phyloP scores from a whole-genome alignment of 2,888 invertebrate genomes.

The Pyralis farinalis region DNA sequence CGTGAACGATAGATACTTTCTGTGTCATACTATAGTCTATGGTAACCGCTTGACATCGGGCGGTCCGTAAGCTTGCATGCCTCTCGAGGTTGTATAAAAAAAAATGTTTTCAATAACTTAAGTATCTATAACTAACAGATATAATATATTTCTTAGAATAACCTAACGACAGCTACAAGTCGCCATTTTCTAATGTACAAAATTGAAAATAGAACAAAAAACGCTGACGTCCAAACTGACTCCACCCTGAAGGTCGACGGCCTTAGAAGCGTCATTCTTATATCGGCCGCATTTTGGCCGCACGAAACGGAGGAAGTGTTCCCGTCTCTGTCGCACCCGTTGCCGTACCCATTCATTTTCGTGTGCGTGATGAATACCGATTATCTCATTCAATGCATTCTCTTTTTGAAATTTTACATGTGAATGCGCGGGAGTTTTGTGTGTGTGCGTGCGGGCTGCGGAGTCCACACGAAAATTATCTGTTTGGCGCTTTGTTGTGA shows the following conservation, averaged over 20 bases:
- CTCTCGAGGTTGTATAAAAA: no score
- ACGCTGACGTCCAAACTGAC: conserved; percentile 37
- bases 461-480: conserved; percentile 54
- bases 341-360: conserved; percentile 56
- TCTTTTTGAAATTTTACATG: conserved; percentile 61
- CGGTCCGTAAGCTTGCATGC: no score
- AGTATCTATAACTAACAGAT: no score
- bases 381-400: conserved; percentile 63
- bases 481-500: conserved; percentile 49
- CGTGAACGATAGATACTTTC: no score
- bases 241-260: conserved; percentile 60
- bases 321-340: conserved; percentile 49
- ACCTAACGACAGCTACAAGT: background rate
- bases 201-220: conserved; percentile 32
- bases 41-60: no score
- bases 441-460: conserved; percentile 35
- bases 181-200: conserved; percentile 8
- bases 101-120: no score
- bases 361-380: conserved; percentile 74
- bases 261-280: conserved; percentile 77
- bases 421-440: conserved; percentile 48
- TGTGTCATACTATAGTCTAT: no score
- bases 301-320: conserved; percentile 56
- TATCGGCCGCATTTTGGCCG: conserved; percentile 76
- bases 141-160: no score